phyloP scores from a whole-genome alignment of 2,113 vertebrate genomes.

The Calidris pygmaea region DNA sequence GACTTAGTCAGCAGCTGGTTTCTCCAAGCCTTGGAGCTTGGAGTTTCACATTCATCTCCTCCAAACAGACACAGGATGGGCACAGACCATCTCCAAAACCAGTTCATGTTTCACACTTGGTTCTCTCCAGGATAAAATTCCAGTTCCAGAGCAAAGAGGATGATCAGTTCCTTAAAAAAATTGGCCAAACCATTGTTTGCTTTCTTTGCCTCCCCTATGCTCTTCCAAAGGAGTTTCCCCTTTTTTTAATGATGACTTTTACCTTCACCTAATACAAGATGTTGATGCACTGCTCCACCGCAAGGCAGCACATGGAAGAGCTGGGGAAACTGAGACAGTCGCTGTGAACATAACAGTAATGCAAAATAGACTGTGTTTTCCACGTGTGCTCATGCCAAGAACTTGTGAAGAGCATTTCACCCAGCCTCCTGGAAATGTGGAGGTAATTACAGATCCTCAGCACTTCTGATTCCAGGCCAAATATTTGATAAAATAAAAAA shows the following conservation, averaged over 20 bases:
- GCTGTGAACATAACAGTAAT: neutral
- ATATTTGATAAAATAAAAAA: slow-evolving; percentile 30
- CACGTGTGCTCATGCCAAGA: neutral
- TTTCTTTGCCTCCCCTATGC: neutral
- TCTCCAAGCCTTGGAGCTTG: neutral
- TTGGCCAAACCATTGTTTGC: neutral
- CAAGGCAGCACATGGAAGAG: neutral
- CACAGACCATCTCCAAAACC: neutral
- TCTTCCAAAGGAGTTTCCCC: neutral
- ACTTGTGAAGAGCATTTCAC: neutral
- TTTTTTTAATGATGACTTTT: neutral
- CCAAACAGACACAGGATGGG: neutral
- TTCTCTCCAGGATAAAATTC: neutral
- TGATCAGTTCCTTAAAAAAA: neutral
- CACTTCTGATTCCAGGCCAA: neutral
- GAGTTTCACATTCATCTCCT: neutral
- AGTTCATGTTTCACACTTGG: neutral
- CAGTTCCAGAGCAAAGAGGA: neutral
- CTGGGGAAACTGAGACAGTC: neutral
- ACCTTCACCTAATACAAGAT: neutral
- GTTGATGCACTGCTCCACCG: neutral
- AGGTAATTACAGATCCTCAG: neutral
- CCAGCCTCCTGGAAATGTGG: neutral
- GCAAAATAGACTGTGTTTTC: neutral
- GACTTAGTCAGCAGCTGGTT: neutral